Evolutionary conservation across 2,113 vertebrate genomes (phyloP), one percentile per base, ranked within the genome.

Genomic region (Connochaetes taurinus): DNA sequence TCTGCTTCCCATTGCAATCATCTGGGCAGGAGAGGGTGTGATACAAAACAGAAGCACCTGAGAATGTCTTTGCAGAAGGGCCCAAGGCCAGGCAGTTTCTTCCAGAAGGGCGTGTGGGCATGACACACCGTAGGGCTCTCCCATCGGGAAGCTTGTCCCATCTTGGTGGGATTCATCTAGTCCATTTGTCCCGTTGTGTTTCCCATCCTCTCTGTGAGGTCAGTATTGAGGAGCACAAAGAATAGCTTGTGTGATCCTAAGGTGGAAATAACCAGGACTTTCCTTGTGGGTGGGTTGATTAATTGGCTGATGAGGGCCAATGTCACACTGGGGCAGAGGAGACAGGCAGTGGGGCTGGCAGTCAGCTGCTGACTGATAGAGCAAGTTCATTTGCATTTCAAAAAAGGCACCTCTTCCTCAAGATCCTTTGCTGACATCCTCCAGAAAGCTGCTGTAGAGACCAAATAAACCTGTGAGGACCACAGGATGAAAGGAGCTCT

Each of bases 41-140:
- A 19, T 13, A 47, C 3, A n/a, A 74, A 62, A 36, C 3, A 92
- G 67, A 76, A 58, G 2, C 6, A 29, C 29, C 29, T 14, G 13
- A 82, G 17, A 81, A 9, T 10, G 16, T 47, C 64, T 71, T 40
- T 52, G 87, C 2, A 25, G 94, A 29, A 6, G 43, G 64, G n/a
- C 36, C 19, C 4, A 1, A 53, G 67, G 14, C 60, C 5, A 1
- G n/a, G 60, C 36, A 31, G 13, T 27, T 55, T 80, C n/a, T 45
- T 91, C 25, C 19, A n/a, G 43, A 21, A 60, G 43, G 90, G 64
- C 7, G 0, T 13, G 12, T 19, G 82, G 80, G 14, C 10, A 0
- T 40, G 50, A 67, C 47, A 47, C 7, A 3, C 12, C 1, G 0
- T 1, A 3, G 47, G 4, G 21, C 58, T 58, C 5, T 19, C 53